Evolutionary conservation across 2,888 invertebrate species (phyloP).

Genomic region (Chloroclysta siterata): DNA sequence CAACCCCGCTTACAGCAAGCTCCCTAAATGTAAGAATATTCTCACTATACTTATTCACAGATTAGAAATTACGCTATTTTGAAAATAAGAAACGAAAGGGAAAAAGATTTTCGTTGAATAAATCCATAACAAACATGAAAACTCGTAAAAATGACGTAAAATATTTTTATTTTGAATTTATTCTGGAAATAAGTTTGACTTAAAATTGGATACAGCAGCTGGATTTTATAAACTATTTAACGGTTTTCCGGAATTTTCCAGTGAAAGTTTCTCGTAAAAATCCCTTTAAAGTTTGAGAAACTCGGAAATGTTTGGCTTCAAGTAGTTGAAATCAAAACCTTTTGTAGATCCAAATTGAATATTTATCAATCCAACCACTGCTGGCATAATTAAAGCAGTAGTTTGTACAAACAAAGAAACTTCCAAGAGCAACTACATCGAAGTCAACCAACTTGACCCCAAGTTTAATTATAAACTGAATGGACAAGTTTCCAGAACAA

Average conservation of each 20-base stretch:
- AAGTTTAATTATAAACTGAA: slow-evolving; percentile 81
- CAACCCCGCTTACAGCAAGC: slow-evolving; percentile 46
- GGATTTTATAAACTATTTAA: too few relatives aligned
- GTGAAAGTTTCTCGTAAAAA: too few relatives aligned
- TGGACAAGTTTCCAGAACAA: slow-evolving; percentile 70
- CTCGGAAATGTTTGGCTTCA: background rate
- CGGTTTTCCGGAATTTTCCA: too few relatives aligned
- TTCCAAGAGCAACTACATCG: slow-evolving; percentile 62
- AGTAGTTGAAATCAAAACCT: slow-evolving; percentile 18
- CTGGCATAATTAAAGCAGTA: slow-evolving; percentile 67
- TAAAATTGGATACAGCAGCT: too few relatives aligned
- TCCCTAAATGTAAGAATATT: slow-evolving; percentile 42
- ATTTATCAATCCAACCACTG: slow-evolving; percentile 64
- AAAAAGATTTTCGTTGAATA: too few relatives aligned
- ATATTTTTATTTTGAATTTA: too few relatives aligned
- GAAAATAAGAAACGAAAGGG: slow-evolving; percentile 4
- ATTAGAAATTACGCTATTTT: slow-evolving; percentile 5
- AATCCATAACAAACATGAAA: too few relatives aligned
- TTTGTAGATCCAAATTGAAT: slow-evolving; percentile 47
- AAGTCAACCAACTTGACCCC: slow-evolving; percentile 74
- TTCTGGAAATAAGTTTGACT: too few relatives aligned
- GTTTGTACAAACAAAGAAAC: slow-evolving; percentile 73
- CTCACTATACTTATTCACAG: slow-evolving; percentile 17
- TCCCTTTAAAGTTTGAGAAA: too few relatives aligned
- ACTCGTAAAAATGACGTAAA: too few relatives aligned